Base-by-base conservation (phyloP, 2,113 vertebrate genomes). In the Pseudolaguvia tuberculata region DNA sequence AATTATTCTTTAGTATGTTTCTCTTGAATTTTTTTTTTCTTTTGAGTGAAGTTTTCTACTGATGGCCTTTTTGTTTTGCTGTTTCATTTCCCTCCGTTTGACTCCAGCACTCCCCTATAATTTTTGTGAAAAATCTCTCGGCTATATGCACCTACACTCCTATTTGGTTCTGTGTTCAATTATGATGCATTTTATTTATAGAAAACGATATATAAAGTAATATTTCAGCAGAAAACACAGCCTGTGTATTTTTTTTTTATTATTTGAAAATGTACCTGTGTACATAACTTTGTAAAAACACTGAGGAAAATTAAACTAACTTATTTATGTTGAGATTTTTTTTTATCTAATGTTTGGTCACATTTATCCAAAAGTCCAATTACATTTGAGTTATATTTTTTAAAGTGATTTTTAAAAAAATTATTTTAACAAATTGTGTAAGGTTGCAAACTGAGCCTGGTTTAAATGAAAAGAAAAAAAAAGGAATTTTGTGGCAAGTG, bases 281-380 rank as follows among this genome's bases (percentile, higher is more conserved):
- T 97, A 96, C 92, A 97, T 97, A 95, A 93, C 91, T 94, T 93
- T 98, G 95, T 97, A 96, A 97, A 98, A 93, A 98, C 94, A 98
- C 95, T 98, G 96, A 97, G 92, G 96, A 97, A 96, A 93, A 78
- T 78, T 97, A 94, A 95, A 97, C 94, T 97, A 98, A 99, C 93
- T 99, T 98, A 99, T 98, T 99, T 98, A 99, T 96, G 94, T 96
- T 90, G 84, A 91, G 79, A 10, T 2, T 88, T 91, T 93, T 92
- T 93, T 92, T 31, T 91, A 91, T 93, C 88, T 93, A 80, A 78
- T 80, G 78, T 90, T 93, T 91, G 91, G 93, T 92, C 91, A 86
- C 82, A 88, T 88, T 91, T 91, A 95, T 96, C 93, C 94, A 96
- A 95, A 42, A 95, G 93, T 62, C 59, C 59, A 62, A 47, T 91